Conservation (phyloP, 2,888 invertebrate genomes). For the Sussaba pulchella region DNA sequence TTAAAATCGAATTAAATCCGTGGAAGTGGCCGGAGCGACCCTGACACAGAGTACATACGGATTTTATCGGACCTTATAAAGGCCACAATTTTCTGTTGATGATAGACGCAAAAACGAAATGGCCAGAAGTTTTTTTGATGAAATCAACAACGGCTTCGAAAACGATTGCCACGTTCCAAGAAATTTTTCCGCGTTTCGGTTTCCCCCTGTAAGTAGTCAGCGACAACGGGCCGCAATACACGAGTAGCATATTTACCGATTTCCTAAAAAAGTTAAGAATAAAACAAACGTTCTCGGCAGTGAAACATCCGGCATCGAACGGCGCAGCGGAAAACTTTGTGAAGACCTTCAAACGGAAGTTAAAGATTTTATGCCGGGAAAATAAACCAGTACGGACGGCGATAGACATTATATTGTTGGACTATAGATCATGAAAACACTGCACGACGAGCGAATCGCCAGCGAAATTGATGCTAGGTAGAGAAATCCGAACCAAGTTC, state of each 20-base stretch:
- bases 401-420: slow-evolving; percentile 29
- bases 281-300: slow-evolving; percentile 56
- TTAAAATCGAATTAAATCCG: no score
- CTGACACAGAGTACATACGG: slow-evolving; percentile 72
- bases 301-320: slow-evolving; percentile 38
- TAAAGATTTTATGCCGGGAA: slow-evolving; percentile 36
- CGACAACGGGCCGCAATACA: slow-evolving; percentile 62
- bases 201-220: slow-evolving; percentile 42
- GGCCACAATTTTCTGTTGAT: slow-evolving; percentile 69
- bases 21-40: slow-evolving; percentile 70
- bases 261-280: slow-evolving; percentile 61
- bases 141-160: slow-evolving; percentile 23
- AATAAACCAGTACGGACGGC: slow-evolving; percentile 19
- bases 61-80: slow-evolving; percentile 56
- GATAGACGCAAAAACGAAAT: slow-evolving; percentile 69
- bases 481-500: slow-evolving; percentile 45
- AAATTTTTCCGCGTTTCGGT: slow-evolving; percentile 52
- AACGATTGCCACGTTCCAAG: slow-evolving; percentile 34
- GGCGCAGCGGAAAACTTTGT: slow-evolving; percentile 68
- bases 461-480: slow-evolving; percentile 44
- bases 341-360: slow-evolving; percentile 56
- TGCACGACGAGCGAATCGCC: slow-evolving; percentile 47
- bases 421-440: slow-evolving; percentile 49
- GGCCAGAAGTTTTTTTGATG: slow-evolving; percentile 46
- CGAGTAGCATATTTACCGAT: slow-evolving; percentile 31